Base-by-base conservation (phyloP, 2,888 invertebrate species). In the Lasioglossum zephyrum region DNA sequence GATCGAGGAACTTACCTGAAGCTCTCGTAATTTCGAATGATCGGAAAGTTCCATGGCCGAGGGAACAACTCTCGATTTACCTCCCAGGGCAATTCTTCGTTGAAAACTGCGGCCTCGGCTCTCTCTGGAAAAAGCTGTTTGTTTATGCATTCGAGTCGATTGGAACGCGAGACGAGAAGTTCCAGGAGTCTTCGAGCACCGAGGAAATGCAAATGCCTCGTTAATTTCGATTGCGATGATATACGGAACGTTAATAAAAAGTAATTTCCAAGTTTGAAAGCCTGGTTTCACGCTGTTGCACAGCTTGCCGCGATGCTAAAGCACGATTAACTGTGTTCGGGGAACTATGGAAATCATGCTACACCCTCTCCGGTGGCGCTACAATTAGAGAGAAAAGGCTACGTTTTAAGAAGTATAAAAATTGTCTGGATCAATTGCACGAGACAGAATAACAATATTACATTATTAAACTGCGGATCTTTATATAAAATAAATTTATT, bases 1-100 rank as follows among this genome's bases (percentile, higher is more conserved):
- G 16, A 16, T 26, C 26, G 60, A n/a, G 22, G n/a, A 63, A 69
- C 73, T n/a, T 53, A 39, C 22, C 11, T 44, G 73, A 82, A 86
- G 84, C 88, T 89, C 90, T 88, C 92, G 89, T 92, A 93, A 93
- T 93, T 87, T 92, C 92, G 89, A 92, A 92, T 93, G 93, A 93
- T 93, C 91, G 91, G 90, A 93, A 93, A 93, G 92, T 93, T 92
- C 89, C 92, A 91, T 89, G 90, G 44, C 69, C 75, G 84, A 81
- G 88, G 86, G 90, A 93, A 93, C 92, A 91, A 92, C 93, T 53
- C 53, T 53, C 53, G 92, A 92, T 93, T 93, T 92, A 83, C 87
- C 39, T 60, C 36, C 53, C 53, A 22, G 79, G 31, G 73, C 63
- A 57, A 89, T 87, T 81, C 78, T 76, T 86, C 73, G 41, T n/a